phyloP scores from a whole-genome alignment of 2,797 vertebrate species.

The Muscicapa comitata region DNA sequence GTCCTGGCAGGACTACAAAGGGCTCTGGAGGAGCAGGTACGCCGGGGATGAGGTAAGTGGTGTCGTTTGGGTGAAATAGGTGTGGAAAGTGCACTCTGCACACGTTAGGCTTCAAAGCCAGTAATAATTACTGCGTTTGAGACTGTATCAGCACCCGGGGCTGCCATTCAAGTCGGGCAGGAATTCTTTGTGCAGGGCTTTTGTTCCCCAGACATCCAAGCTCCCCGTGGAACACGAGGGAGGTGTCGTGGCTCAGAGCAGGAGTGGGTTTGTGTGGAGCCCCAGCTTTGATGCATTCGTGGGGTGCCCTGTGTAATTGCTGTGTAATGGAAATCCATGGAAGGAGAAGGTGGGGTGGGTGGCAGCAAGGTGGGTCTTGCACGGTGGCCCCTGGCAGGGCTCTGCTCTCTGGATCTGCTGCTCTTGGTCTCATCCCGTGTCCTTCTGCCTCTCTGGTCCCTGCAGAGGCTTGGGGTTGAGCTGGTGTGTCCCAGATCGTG shows the following conservation, averaged over 20 bases:
- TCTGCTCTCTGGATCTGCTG: not conserved
- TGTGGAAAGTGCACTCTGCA: conserved; percentile 48
- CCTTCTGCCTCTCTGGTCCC: not conserved
- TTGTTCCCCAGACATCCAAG: conserved; percentile 4
- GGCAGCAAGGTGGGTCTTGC: not conserved
- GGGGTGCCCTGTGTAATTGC: not conserved
- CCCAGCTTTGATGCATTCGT: not conserved
- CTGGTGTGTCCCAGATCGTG: not conserved
- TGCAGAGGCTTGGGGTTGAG: not conserved
- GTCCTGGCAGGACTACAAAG: conserved; percentile 67
- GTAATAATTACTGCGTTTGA: conserved; percentile 35
- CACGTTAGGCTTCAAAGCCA: conserved; percentile 51
- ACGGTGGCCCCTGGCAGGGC: not conserved
- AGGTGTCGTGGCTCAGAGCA: not conserved
- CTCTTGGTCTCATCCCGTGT: not conserved
- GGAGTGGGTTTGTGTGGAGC: not conserved
- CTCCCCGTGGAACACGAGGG: not conserved
- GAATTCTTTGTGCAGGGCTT: not conserved
- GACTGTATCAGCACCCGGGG: conserved; percentile 18
- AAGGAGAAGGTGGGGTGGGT: not conserved
- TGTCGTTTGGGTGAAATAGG: conserved; percentile 51
- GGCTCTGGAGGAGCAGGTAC: not conserved
- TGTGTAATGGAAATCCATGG: not conserved
- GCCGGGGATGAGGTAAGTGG: not conserved
- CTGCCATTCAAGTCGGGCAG: not conserved